These are phyloP conservation scores for Cottus gobio DNA, from an alignment of 2,113 vertebrate species.

Conservation along the genomic window DNA sequence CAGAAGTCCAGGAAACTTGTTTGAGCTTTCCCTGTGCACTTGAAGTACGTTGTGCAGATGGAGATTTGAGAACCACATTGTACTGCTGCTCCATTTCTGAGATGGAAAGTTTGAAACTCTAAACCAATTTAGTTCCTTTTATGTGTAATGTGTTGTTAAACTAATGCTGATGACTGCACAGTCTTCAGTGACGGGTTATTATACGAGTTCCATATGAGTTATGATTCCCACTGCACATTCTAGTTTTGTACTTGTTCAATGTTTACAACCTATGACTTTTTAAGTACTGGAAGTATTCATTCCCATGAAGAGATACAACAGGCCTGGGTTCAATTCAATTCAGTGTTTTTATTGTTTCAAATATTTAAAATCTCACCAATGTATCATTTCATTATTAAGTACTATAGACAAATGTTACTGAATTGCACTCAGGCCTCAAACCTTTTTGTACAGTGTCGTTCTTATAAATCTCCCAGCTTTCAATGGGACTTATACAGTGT, in stretches of 20 bases:
- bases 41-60: conserved; percentile 26
- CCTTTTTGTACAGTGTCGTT: conserved; percentile 29
- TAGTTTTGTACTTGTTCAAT: conserved; percentile 54
- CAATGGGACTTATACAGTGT: conserved; percentile 57
- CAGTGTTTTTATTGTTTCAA: background rate
- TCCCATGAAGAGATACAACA: conserved; percentile 23
- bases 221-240: conserved; percentile 29
- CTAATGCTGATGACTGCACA: conserved; percentile 17
- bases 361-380: conserved; percentile 40
- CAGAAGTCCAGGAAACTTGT: conserved; percentile 20
- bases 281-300: conserved; percentile 55
- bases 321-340: conserved; percentile 12
- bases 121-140: background rate
- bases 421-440: conserved; percentile 33
- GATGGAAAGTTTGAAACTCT: conserved; percentile 19
- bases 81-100: conserved; percentile 35
- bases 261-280: conserved; percentile 54
- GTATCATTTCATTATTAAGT: conserved; percentile 1
- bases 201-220: background rate
- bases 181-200: conserved; percentile 23
- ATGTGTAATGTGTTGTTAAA: conserved; percentile 16
- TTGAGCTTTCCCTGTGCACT: conserved; percentile 24
- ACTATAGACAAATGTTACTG: conserved; percentile 6
- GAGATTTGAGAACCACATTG: conserved; percentile 5
- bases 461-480: conserved; percentile 36